Base-by-base conservation (phyloP, 2,888 invertebrate genomes). In the Ptychoptera albimana region DNA sequence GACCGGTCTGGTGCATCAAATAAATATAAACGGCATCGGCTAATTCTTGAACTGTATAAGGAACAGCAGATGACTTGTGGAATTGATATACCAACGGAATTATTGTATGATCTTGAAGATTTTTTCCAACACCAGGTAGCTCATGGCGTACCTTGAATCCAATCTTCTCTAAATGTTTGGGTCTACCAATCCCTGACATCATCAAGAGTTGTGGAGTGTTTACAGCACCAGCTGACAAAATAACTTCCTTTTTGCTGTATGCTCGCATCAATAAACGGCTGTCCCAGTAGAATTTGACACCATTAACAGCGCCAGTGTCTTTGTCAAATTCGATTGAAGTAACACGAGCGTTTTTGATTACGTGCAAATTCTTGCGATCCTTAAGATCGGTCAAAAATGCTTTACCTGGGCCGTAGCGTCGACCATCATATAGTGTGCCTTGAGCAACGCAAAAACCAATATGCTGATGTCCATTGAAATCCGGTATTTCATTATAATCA, bases 181-280 rank as follows among this genome's bases (percentile, higher is more conserved):
- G 68, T 0, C 82, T 79, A 1, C 80, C 80, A 31, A 85, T 71
- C 2, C 92, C 93, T 1, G 89, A 91, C 4, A 93, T 64, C 87
- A 92, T 83, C 37, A 94, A 66, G 15, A 94, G 67, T 59, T 93
- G 92, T 0, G 94, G 88, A n/a, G 82, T 81, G 57, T 92, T 92
- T 34, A 94, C 82, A 2, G 92, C 77, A 2, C 94, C 94, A 0
- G 87, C 91, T 9, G 87, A 80, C 41, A 93, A 58, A 31, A 94
- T 82, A 0, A 93, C 76, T 60, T 89, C 89, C 58, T 83, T 86
- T 47, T 51, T 9, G 59, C 63, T 2, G 54, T 60, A 31, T 59
- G 57, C 46, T 61, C 60, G 60, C 15, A 82, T 74, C 65, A 84
- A 84, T 30, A 87, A 87, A 49, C 84, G 71, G 1, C 66, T 4